Percentiles rank a stretch among this genome's conserved stretches.
These are phyloP conservation scores for Cephalopholis sonnerati DNA, from an alignment of 2,113 vertebrate species.

Conservation along the genomic window DNA sequence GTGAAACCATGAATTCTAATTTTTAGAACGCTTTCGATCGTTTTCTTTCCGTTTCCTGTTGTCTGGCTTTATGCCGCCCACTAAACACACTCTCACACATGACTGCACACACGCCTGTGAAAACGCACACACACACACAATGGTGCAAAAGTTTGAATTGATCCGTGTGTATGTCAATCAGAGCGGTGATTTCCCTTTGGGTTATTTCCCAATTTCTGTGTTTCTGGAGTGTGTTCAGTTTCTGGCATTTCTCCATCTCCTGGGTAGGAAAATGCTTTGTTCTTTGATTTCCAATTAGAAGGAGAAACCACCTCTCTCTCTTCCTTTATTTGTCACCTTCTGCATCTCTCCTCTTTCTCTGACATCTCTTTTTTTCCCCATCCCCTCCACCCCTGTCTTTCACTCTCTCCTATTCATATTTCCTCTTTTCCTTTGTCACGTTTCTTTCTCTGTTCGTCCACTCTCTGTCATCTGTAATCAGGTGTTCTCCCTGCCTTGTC, in stretches of 20 bases:
- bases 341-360: constrained; percentile 2
- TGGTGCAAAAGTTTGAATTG: constrained; percentile 43
- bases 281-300: constrained; percentile 39
- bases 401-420: background rate
- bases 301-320: constrained; percentile 11
- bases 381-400: background rate
- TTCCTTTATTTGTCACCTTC: constrained; percentile 22
- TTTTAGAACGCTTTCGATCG: constrained; percentile 14
- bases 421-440: constrained; percentile 4
- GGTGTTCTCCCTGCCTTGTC: constrained; percentile 8
- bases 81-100: constrained; percentile 24
- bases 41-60: constrained; percentile 56
- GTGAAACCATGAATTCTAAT: constrained; percentile 41
- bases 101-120: background rate
- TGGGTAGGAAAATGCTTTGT: constrained; percentile 23
- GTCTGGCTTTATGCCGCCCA: constrained; percentile 23
- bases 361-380: background rate
- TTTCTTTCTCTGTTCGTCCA: background rate
- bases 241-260: background rate
- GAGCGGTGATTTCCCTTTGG: constrained; percentile 57
- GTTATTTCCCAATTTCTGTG: constrained; percentile 32
- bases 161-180: constrained; percentile 40
- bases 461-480: constrained; percentile 48
- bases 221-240: background rate
- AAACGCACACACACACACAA: constrained; percentile 22